Base-by-base conservation (phyloP, 2,797 vertebrate species). In the Hyperoplus immaculatus region DNA sequence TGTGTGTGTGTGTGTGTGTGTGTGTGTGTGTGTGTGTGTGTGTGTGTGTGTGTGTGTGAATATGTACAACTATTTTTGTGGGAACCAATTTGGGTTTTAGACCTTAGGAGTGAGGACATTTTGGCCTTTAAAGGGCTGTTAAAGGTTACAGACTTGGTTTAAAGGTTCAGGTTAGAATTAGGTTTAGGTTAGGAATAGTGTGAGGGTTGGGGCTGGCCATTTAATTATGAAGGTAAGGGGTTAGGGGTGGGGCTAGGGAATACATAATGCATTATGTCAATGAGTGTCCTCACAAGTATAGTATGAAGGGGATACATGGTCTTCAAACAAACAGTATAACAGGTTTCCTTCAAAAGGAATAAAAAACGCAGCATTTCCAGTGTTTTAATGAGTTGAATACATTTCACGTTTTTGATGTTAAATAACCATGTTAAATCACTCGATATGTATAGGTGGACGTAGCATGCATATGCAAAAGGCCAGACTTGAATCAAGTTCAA, bases 321-420 rank as follows among this genome's bases (percentile, higher is more conserved):
- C 88, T 90, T 91, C 86, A 93, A 93, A 93, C 65, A n/a, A 69
- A 81, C 71, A 60, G 70, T 54, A 68, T 29, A 70, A 73, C 16
- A 29, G 29, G 11, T 82, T 85, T 80, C 74, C 87, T 86, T 93
- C 87, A 85, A 92, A 91, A 89, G 87, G 57, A 86, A 87, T 80
- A 18, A 82, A 69, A 83, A 89, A 80, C 58, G 8, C 64, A 69
- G 70, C 63, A 51, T 75, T 78, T 81, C 76, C 57, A 75, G 29
- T 65, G 67, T 75, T 55, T 29, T 87, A 87, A 92, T 89, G 72
- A 89, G 84, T 68, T 82, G 84, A 91, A 86, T 88, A 87, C 70
- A 92, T 89, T 89, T 91, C 36, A 77, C 62, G 82, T 90, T 93
- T 29, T 89, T 90, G 81, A 92, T 93, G 85, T 85, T 77, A 91